Evolutionary conservation across 2,113 vertebrate genomes (phyloP).

Genomic region (Thamnophis sirtalis): DNA sequence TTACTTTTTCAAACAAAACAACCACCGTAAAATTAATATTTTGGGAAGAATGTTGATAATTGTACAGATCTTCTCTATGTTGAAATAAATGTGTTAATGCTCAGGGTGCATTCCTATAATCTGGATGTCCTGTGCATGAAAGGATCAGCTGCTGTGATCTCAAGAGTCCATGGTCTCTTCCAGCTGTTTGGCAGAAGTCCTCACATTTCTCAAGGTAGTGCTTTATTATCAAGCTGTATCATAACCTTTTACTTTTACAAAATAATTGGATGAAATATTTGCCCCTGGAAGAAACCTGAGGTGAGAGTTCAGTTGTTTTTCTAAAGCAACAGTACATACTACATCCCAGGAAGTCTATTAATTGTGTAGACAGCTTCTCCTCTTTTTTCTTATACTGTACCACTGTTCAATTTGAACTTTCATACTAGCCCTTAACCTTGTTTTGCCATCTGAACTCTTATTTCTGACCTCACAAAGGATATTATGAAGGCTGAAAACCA

Average conservation of each 20-base stretch:
- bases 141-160: neutral
- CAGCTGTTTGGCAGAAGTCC: neutral
- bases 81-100: neutral
- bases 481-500: neutral
- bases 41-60: neutral
- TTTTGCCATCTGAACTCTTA: constrained; percentile 9
- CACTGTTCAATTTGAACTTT: constrained; percentile 32
- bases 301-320: neutral
- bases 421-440: constrained; percentile 15
- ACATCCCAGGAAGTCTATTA: neutral
- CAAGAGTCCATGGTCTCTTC: neutral
- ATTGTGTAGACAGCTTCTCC: neutral
- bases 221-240: constrained; percentile 9
- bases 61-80: neutral
- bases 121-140: neutral
- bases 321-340: neutral
- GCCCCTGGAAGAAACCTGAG: neutral
- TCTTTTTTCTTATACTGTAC: neutral
- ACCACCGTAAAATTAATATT: neutral
- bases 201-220: neutral
- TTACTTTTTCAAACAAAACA: neutral
- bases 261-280: constrained; percentile 11
- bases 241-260: neutral
- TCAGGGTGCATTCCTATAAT: neutral
- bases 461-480: neutral